Evolutionary conservation across 1,140 invertebrate genomes (phyloP).

Genomic region (Anastrepha obliqua): DNA sequence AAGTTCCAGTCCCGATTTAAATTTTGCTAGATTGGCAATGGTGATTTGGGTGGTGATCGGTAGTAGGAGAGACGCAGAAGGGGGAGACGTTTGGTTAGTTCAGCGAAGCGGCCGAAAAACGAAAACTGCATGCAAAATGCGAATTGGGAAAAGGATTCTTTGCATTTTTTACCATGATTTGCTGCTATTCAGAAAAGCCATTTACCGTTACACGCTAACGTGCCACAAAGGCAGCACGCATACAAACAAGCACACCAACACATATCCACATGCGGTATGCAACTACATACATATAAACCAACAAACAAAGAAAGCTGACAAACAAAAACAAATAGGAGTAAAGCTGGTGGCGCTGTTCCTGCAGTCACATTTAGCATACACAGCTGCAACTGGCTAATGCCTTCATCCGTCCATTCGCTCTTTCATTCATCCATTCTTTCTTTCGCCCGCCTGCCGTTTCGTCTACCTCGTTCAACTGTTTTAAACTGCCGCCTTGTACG

Average conservation of each 20-base stretch:
- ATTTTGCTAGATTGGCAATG: not conserved
- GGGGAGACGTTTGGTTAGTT: not conserved
- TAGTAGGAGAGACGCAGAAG: too few species aligned
- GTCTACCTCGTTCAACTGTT: not conserved
- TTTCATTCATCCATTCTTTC: too few species aligned
- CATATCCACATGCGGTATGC: not conserved
- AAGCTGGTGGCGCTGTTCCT: not conserved
- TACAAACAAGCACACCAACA: not conserved
- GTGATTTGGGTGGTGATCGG: not conserved
- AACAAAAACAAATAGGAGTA: slow-evolving; percentile 22
- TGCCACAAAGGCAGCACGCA: not conserved
- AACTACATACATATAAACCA: not conserved
- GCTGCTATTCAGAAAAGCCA: slow-evolving; percentile 62
- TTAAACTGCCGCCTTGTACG: not conserved
- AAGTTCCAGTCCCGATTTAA: not conserved
- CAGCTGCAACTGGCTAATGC: not conserved
- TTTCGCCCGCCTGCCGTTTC: not conserved
- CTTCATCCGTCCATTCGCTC: not conserved
- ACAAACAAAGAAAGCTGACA: slow-evolving; percentile 8
- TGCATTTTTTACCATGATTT: slow-evolving; percentile 63
- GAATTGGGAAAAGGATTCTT: slow-evolving; percentile 24
- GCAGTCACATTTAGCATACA: not conserved
- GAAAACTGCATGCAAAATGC: slow-evolving; percentile 33
- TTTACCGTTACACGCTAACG: slow-evolving; percentile 65
- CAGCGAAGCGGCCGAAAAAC: not conserved